Conservation (phyloP, 2,113 vertebrate species). For the Clinocottus analis region DNA sequence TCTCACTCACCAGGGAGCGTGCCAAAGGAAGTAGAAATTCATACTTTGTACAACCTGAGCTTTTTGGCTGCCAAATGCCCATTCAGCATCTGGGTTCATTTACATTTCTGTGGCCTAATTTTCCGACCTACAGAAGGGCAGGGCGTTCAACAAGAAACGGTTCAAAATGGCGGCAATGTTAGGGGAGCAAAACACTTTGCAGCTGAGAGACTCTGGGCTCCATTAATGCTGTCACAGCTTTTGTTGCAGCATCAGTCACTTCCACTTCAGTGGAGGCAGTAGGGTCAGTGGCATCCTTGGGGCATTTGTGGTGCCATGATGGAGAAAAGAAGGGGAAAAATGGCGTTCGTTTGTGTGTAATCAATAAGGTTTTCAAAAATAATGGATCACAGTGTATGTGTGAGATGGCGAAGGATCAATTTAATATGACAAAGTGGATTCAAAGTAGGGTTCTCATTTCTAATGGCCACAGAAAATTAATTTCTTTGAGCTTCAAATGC, state of each 20-base stretch:
- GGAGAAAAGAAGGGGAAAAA: conserved; percentile 8
- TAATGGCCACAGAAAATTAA: conserved; percentile 38
- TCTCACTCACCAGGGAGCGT: background rate
- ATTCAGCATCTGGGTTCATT: conserved; percentile 16
- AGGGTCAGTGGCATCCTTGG: conserved; percentile 65
- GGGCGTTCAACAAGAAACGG: conserved; percentile 8
- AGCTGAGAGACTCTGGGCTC: conserved; percentile 53
- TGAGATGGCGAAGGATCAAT: conserved; percentile 44
- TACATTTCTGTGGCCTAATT: conserved; percentile 11
- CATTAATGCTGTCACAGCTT: conserved; percentile 65
- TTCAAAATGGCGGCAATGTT: conserved; percentile 17
- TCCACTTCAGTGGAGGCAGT: conserved; percentile 58
- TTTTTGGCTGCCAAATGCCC: conserved; percentile 8
- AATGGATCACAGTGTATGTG: conserved; percentile 44
- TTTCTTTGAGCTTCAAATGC: conserved; percentile 24
- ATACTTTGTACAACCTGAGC: conserved; percentile 3
- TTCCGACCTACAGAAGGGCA: background rate
- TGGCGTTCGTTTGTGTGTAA: conserved; percentile 6
- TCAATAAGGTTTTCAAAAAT: conserved; percentile 52
- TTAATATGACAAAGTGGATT: conserved; percentile 51
- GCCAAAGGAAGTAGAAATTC: conserved; percentile 5
- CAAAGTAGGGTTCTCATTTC: conserved; percentile 32
- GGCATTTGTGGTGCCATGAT: conserved; percentile 49
- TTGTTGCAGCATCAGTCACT: conserved; percentile 64
- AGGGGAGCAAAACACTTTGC: conserved; percentile 35